Evolutionary conservation across 1,140 invertebrate species (phyloP).

Genomic region (Drosophila micromelanica): DNA sequence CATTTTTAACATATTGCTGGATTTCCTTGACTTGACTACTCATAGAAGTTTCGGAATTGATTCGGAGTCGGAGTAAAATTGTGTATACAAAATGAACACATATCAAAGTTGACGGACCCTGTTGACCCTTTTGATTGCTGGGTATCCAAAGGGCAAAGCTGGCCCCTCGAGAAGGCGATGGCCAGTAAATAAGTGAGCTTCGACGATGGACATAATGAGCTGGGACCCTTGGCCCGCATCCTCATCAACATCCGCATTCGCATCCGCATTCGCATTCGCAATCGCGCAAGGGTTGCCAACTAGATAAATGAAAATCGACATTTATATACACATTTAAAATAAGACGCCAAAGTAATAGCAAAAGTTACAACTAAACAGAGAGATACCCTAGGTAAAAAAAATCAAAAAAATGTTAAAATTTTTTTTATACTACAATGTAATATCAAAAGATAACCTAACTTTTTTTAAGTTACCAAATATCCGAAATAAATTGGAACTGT

Average conservation of each 20-base stretch:
- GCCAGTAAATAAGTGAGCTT: constrained; percentile 45
- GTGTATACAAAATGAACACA: no score
- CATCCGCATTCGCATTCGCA: constrained; percentile 2
- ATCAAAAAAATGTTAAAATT: no score
- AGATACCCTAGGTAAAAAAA: not conserved
- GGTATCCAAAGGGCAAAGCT: constrained; percentile 1
- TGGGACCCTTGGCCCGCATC: constrained; percentile 10
- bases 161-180: constrained; percentile 15
- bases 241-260: not conserved
- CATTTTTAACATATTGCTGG: no score
- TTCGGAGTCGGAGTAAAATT: not conserved
- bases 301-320: constrained; percentile 75
- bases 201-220: constrained; percentile 43
- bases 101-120: not conserved
- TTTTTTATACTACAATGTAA: no score
- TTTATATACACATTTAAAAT: constrained; percentile 77
- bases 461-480: no score
- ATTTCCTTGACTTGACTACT: no score
- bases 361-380: not conserved
- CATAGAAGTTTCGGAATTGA: not conserved
- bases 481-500: no score
- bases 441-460: no score
- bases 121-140: not conserved
- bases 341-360: constrained; percentile 33
- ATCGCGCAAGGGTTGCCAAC: constrained; percentile 54